Evolutionary conservation across 2,113 vertebrate species (phyloP).

Genomic region (Paramormyrops kingsleyae): DNA sequence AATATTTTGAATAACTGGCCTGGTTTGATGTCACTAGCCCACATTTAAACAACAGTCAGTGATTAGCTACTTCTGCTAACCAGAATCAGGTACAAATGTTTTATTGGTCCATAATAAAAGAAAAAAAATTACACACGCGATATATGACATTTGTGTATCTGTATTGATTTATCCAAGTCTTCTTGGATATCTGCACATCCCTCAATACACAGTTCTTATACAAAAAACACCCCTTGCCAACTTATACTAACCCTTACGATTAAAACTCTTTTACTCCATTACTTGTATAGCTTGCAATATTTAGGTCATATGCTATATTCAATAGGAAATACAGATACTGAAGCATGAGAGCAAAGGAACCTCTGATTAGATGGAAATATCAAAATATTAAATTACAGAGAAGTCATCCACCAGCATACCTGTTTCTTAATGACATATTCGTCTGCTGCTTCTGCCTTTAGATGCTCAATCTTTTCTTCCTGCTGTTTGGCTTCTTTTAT

Average conservation of each 20-base stretch:
- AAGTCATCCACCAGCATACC: conserved; percentile 45
- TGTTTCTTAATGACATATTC: conserved; percentile 89
- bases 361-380: not conserved
- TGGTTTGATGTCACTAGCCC: not conserved
- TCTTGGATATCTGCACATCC: not conserved
- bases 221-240: not conserved
- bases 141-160: not conserved
- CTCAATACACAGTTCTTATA: not conserved
- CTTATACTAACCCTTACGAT: not conserved
- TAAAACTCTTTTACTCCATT: not conserved
- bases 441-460: conserved; percentile 78
- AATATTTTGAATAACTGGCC: not conserved
- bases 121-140: not conserved
- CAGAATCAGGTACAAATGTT: not conserved
- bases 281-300: not conserved
- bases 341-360: not conserved
- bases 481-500: conserved; percentile 84
- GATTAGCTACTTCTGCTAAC: not conserved
- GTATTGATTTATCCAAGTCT: not conserved
- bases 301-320: not conserved
- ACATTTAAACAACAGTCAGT: not conserved
- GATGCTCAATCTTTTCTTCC: conserved; percentile 82
- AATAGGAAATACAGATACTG: not conserved
- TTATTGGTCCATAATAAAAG: not conserved
- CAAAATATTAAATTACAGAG: not conserved